Evolutionary conservation across 1,140 invertebrate species (phyloP).

Genomic region (Plodia interpunctella): DNA sequence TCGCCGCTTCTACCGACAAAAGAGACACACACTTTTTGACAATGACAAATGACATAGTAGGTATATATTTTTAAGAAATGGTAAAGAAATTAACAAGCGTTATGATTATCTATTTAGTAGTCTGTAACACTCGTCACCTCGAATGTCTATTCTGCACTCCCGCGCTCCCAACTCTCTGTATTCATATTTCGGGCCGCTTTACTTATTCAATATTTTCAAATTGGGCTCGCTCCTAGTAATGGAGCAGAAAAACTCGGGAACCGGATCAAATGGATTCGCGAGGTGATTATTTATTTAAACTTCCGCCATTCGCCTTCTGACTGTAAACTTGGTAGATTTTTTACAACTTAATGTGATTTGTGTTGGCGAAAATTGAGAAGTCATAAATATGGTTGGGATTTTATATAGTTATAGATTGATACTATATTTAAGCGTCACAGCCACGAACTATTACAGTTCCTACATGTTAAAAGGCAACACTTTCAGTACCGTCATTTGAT

Average conservation of each 20-base stretch:
- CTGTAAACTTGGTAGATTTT: slow-evolving; percentile 6
- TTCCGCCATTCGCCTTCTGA: slow-evolving; percentile 21
- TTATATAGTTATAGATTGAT: too few relatives aligned
- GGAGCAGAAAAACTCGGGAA: slow-evolving; percentile 52
- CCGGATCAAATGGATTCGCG: slow-evolving; percentile 57
- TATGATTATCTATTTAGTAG: too few relatives aligned
- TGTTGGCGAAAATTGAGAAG: not conserved
- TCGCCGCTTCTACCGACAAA: too few relatives aligned
- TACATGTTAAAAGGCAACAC: too few relatives aligned
- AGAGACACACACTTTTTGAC: too few relatives aligned
- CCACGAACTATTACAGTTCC: too few relatives aligned
- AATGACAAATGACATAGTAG: too few relatives aligned
- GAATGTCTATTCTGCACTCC: slow-evolving; percentile 23
- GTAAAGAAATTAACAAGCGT: too few relatives aligned
- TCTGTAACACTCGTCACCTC: too few relatives aligned
- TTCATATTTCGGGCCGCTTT: slow-evolving; percentile 52
- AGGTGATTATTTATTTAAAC: slow-evolving; percentile 54
- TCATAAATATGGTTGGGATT: not conserved
- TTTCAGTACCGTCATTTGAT: too few relatives aligned
- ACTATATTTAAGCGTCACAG: too few relatives aligned
- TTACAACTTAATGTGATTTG: slow-evolving; percentile 7
- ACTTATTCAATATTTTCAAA: slow-evolving; percentile 73
- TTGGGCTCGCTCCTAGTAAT: slow-evolving; percentile 61
- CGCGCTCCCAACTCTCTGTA: slow-evolving; percentile 32
- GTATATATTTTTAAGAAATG: too few relatives aligned